Evolutionary conservation across 2,113 vertebrate genomes (phyloP).

Genomic region (Sceloporus tristichus): DNA sequence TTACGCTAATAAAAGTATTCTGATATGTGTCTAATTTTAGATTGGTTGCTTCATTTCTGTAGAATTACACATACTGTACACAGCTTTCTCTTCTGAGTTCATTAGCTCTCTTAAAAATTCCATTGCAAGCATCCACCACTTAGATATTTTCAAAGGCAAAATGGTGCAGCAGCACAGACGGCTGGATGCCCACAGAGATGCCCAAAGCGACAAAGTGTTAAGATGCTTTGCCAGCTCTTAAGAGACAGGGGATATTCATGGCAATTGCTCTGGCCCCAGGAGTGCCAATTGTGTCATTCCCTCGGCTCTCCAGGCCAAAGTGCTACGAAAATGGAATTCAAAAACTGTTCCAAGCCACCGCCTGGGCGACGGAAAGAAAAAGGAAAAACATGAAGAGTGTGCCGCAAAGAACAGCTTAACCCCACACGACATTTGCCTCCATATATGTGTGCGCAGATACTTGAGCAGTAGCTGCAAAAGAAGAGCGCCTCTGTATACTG

Average conservation of each 20-base stretch:
- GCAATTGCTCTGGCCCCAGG: constrained; percentile 50
- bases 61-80: background rate
- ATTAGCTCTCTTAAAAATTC: constrained; percentile 10
- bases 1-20: constrained; percentile 10
- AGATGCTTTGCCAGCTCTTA: constrained; percentile 58
- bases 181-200: constrained; percentile 43
- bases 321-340: constrained; percentile 70
- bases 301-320: constrained; percentile 60
- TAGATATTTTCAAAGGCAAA: constrained; percentile 13
- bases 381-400: constrained; percentile 61
- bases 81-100: background rate
- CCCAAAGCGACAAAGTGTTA: constrained; percentile 41
- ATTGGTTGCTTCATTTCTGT: background rate
- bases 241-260: constrained; percentile 10
- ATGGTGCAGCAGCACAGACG: background rate
- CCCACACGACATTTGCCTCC: constrained; percentile 48
- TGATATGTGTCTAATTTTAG: background rate
- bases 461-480: constrained; percentile 26
- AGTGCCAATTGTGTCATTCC: constrained; percentile 62
- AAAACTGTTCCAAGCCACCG: constrained; percentile 67
- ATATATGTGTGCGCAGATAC: constrained; percentile 53
- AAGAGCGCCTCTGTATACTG: background rate
- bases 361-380: constrained; percentile 65
- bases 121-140: background rate
- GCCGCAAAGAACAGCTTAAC: constrained; percentile 62